Conservation (phyloP, 2,113 vertebrate genomes). For the Elgaria multicarinata region DNA sequence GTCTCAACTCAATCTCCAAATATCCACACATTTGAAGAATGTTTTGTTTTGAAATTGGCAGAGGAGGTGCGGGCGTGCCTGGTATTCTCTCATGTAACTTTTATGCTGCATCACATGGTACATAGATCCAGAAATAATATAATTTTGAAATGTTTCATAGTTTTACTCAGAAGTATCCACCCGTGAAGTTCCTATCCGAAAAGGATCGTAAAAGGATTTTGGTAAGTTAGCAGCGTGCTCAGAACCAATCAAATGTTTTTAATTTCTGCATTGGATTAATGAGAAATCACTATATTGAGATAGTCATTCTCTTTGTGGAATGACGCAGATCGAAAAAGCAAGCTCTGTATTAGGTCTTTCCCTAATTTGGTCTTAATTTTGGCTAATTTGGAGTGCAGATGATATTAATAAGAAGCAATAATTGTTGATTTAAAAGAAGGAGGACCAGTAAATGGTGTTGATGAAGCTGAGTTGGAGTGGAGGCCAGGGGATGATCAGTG, state of each 20-base stretch:
- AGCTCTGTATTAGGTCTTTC: neutral
- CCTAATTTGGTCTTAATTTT: neutral
- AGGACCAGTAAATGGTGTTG: neutral
- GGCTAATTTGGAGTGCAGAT: too few relatives aligned
- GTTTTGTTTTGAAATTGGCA: neutral
- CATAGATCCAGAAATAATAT: neutral
- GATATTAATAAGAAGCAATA: neutral
- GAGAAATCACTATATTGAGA: neutral
- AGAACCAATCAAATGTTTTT: neutral
- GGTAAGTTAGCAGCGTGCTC: slow-evolving; percentile 79
- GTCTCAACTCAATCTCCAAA: neutral
- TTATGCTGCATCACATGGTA: neutral
- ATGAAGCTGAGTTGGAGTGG: neutral
- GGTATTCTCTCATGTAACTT: neutral
- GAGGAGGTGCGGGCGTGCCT: too few relatives aligned
- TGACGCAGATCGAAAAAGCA: rapidly evolving
- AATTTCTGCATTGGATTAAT: neutral
- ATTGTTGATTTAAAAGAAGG: neutral
- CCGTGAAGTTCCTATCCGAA: slow-evolving; percentile 97
- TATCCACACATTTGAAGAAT: neutral
- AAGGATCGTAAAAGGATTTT: slow-evolving; percentile 98
- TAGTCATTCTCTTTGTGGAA: neutral
- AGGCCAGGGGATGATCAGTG: neutral
- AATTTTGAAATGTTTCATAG: slow-evolving; percentile 75
- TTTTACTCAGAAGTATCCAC: slow-evolving; percentile 97